Base-by-base conservation (phyloP, 1,140 invertebrate genomes). In the Formica exsecta region DNA sequence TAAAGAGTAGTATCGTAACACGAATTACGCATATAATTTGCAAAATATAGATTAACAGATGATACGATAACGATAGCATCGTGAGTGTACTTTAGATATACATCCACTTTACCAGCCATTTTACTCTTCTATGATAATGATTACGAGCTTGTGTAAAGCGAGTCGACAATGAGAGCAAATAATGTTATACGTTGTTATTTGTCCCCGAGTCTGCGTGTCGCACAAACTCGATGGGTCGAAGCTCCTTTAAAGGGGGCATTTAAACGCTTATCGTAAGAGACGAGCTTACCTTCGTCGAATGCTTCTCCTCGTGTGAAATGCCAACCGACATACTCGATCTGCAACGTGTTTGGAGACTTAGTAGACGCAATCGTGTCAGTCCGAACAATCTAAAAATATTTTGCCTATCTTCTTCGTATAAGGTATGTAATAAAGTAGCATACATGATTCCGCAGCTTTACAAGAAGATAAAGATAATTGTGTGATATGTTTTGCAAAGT, bases 101-200 rank as follows among this genome's bases (percentile, higher is more conserved):
- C 16, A 54, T 79, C 29, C 7, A 66, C 41, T 66, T 66, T 66
- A 66, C 22, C 3, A 22, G 25, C 19, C 41, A 13, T 66, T 64
- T 32, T 44, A 61, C 25, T 3, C 9, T 65, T 9, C n/a, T 5
- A n/a, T 61, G 11, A 51, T 77, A 77, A 77, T 65, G 29, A 77
- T 65, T 48, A n/a, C 29, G 61, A 16, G 41, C 41, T 65, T n/a
- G 41, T 48, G 61, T 62, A 41, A 41, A 22, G 74, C 41, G 25
- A 77, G 29, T 29, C 25, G 75, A 64, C 19, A 51, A 29, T 38
- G 25, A 79, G 29, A 66, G 41, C 41, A 79, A 79, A 79, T 66
- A 79, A 51, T 29, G 41, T 79, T 79, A 19, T 51, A 51, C 29
- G 41, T 77, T 65, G 44, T 51, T 66, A 79, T 79, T 54, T 79